phyloP scores from a whole-genome alignment of 2,113 vertebrate species.

The Hylia prasina region DNA sequence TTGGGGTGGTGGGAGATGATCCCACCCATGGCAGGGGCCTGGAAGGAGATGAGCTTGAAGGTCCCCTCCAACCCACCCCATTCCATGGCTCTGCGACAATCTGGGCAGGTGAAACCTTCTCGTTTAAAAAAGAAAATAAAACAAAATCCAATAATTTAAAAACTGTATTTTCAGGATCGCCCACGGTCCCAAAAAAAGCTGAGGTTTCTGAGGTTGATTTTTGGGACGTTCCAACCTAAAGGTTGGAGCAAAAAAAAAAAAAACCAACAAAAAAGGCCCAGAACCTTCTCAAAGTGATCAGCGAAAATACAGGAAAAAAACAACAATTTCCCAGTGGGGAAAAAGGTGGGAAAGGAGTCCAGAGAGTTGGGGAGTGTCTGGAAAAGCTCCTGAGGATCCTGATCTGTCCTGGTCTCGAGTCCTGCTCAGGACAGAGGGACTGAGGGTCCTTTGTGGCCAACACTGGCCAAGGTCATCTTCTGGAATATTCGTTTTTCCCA shows the following conservation, averaged over 20 bases:
- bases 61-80: not conserved
- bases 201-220: not conserved
- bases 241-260: not conserved
- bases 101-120: not conserved
- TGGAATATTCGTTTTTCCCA: not conserved
- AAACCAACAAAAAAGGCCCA: not conserved
- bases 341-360: not conserved
- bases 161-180: not conserved
- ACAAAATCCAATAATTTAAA: not conserved
- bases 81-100: not conserved
- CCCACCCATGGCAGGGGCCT: too few species aligned
- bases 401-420: not conserved
- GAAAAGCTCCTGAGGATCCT: not conserved
- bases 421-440: not conserved
- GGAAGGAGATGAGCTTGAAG: accelerated
- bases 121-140: not conserved
- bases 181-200: not conserved
- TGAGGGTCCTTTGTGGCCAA: not conserved
- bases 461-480: accelerated
- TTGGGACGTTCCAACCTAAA: not conserved
- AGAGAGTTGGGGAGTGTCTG: not conserved
- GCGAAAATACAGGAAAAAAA: accelerated
- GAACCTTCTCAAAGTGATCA: not conserved
- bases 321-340: not conserved
- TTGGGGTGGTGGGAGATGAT: not conserved